Evolutionary conservation across 2,113 vertebrate species (phyloP).

Genomic region (Phalacrocorax pelagicus): DNA sequence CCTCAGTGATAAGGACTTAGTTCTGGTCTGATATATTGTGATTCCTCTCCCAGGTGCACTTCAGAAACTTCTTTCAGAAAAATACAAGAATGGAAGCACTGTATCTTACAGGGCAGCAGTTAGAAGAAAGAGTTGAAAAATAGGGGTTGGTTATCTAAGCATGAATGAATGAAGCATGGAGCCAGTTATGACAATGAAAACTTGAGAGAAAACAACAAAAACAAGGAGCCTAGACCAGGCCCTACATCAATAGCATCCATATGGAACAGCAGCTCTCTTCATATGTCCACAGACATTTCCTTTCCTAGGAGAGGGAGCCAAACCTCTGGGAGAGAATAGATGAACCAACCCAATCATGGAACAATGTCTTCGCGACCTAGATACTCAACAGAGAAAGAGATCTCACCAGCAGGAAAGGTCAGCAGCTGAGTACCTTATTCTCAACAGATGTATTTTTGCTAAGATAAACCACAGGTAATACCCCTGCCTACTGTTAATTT

Average conservation of each 20-base stretch:
- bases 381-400: background rate
- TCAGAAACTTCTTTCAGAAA: background rate
- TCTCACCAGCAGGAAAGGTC: background rate
- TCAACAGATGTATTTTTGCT: background rate
- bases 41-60: background rate
- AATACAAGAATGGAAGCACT: background rate
- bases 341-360: background rate
- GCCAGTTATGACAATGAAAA: background rate
- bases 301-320: background rate
- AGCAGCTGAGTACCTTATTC: background rate
- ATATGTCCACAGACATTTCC: background rate
- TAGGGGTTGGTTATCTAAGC: background rate
- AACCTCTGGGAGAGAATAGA: background rate
- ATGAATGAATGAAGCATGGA: background rate
- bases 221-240: accelerated
- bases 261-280: background rate
- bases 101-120: background rate
- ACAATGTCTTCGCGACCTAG: background rate
- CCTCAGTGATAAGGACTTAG: background rate
- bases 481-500: background rate
- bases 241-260: background rate
- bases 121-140: background rate
- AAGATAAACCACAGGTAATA: background rate
- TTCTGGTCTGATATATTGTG: background rate
- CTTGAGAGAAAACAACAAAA: background rate